Conservation (phyloP, 2,797 vertebrate genomes). For the Rhincodon typus region DNA sequence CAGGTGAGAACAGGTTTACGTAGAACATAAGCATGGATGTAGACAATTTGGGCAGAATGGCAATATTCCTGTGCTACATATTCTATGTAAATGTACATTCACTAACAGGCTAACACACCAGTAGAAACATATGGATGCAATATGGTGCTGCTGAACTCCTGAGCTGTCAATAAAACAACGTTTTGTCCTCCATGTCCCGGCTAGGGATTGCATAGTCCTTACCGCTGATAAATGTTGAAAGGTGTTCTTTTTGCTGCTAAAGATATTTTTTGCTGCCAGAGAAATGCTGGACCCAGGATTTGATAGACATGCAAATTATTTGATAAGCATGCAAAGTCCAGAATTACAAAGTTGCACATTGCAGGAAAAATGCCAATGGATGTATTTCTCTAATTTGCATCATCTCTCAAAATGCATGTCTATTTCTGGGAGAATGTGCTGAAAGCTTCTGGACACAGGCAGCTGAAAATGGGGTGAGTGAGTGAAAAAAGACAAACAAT, state of each 20-base stretch:
- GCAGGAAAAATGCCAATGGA: background rate
- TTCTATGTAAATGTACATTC: background rate
- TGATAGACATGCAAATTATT: background rate
- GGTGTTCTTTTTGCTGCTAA: background rate
- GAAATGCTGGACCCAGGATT: background rate
- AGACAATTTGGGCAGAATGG: background rate
- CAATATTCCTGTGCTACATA: background rate
- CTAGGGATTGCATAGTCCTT: background rate
- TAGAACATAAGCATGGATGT: no score
- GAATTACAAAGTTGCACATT: background rate
- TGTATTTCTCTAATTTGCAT: background rate
- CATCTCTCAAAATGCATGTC: background rate
- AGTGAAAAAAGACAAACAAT: background rate
- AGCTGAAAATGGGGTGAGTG: background rate
- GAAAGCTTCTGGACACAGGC: background rate
- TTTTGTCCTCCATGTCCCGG: background rate
- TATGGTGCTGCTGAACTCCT: background rate
- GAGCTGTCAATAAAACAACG: background rate
- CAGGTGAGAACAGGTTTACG: background rate
- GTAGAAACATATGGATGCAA: background rate
- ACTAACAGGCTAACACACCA: background rate
- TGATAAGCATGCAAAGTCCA: background rate
- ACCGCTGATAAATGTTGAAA: background rate
- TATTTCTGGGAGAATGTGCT: background rate
- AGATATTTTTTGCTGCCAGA: background rate